A percentile compares a stretch with the other conserved stretches of the same genome.
Evolutionary conservation across 2,888 invertebrate genomes (phyloP).

Genomic region (Corbicula japonica): DNA sequence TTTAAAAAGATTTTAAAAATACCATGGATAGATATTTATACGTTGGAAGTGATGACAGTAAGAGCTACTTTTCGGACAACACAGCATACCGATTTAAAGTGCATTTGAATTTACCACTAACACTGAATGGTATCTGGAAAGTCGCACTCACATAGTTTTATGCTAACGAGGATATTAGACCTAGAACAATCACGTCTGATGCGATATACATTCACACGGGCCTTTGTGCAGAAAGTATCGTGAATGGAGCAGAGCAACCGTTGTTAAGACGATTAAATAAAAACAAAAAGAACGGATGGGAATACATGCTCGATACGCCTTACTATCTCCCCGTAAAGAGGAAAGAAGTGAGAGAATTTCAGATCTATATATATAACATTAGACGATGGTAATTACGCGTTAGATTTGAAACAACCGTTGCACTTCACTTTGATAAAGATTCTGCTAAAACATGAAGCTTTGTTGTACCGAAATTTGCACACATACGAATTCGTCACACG

Average conservation of each 20-base stretch:
- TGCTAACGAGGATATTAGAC: conserved; percentile 16
- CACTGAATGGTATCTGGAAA: conserved; percentile 38
- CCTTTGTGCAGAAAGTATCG: conserved; percentile 54
- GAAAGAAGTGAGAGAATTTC: conserved; percentile 48
- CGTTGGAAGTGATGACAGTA: conserved; percentile 20
- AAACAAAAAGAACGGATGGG: conserved; percentile 39
- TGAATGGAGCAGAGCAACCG: conserved; percentile 45
- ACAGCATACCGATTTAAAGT: conserved; percentile 30
- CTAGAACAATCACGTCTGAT: conserved; percentile 5
- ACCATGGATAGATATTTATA: conserved; percentile 22
- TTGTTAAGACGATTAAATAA: conserved; percentile 46
- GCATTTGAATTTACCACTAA: conserved; percentile 35
- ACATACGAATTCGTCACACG: too few species aligned
- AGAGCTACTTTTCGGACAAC: conserved; percentile 19
- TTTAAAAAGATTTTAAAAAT: background rate
- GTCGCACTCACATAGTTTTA: conserved; percentile 49
- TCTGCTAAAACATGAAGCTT: too few species aligned
- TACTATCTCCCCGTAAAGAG: conserved; percentile 50
- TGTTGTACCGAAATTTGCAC: too few species aligned
- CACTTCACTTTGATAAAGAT: too few species aligned
- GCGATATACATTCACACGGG: conserved; percentile 42
- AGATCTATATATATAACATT: conserved; percentile 62
- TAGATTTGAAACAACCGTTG: conserved; percentile 41
- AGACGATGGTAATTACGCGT: conserved; percentile 9
- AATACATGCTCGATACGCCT: conserved; percentile 28